Conservation (phyloP, 2,888 invertebrate genomes). For the Erebia ligea region DNA sequence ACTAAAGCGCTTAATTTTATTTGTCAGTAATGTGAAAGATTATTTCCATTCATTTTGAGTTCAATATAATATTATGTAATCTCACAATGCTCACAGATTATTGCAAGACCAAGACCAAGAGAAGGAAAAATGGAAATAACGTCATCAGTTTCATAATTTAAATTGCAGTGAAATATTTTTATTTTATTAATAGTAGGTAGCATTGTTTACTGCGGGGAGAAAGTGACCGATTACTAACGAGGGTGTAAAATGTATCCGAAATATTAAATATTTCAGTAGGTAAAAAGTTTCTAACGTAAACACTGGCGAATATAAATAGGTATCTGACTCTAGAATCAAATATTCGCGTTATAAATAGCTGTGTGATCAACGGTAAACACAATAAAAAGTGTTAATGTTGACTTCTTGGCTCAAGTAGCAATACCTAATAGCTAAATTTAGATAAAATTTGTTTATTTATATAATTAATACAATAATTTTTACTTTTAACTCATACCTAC, state of each 20-base stretch:
- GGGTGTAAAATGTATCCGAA: no score
- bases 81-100: background rate
- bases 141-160: no score
- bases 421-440: background rate
- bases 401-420: background rate
- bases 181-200: no score
- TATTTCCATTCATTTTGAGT: slow-evolving; percentile 9
- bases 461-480: no score
- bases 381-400: slow-evolving; percentile 6
- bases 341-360: background rate
- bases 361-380: background rate
- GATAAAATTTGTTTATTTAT: background rate
- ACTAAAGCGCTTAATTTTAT: slow-evolving; percentile 19
- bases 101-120: no score
- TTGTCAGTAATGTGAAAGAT: slow-evolving; percentile 4
- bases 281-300: background rate
- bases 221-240: no score
- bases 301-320: background rate
- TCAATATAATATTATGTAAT: background rate
- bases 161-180: no score
- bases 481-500: no score
- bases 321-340: background rate
- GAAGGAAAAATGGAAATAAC: background rate
- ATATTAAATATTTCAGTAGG: no score
- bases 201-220: no score